phyloP scores from a whole-genome alignment of 23 tunicate genomes.

The Styela clava region DNA sequence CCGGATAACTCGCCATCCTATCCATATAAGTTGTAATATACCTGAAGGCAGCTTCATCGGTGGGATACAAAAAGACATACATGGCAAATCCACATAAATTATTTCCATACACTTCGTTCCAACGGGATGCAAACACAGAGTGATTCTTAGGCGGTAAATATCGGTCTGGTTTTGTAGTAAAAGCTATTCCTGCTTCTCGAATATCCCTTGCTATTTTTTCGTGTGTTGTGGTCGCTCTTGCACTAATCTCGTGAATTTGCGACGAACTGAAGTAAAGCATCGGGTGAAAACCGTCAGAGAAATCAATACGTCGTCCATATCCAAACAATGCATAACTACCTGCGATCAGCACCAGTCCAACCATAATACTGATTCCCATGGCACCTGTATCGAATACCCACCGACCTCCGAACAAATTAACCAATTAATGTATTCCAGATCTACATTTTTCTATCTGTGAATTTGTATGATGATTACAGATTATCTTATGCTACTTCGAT shows the following conservation, averaged over 20 bases:
- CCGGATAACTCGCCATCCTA: conserved; percentile 72
- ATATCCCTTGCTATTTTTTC: conserved; percentile 67
- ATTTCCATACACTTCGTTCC: conserved; percentile 98
- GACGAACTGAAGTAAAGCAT: conserved; percentile 52
- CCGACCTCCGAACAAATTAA: too few relatives aligned
- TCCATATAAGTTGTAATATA: conserved; percentile 67
- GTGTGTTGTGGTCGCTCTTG: conserved; percentile 61
- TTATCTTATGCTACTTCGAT: too few relatives aligned
- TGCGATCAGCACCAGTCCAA: not conserved
- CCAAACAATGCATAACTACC: not conserved
- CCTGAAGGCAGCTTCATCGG: conserved; percentile 56
- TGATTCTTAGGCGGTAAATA: conserved; percentile 74
- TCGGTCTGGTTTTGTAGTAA: conserved; percentile 40
- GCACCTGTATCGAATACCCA: too few relatives aligned
- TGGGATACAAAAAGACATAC: conserved; percentile 76
- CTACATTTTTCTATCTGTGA: too few relatives aligned
- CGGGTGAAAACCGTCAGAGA: conserved; percentile 31
- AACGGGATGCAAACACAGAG: conserved; percentile 57
- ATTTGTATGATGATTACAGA: too few relatives aligned
- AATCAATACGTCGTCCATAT: not conserved
- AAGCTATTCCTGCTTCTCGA: conserved; percentile 50
- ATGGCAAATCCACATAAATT: conserved; percentile 88
- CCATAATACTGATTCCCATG: not conserved
- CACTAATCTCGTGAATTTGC: conserved; percentile 42
- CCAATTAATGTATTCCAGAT: too few relatives aligned